phyloP scores from a whole-genome alignment of 2,797 vertebrate species.

The Nyctibius grandis region DNA sequence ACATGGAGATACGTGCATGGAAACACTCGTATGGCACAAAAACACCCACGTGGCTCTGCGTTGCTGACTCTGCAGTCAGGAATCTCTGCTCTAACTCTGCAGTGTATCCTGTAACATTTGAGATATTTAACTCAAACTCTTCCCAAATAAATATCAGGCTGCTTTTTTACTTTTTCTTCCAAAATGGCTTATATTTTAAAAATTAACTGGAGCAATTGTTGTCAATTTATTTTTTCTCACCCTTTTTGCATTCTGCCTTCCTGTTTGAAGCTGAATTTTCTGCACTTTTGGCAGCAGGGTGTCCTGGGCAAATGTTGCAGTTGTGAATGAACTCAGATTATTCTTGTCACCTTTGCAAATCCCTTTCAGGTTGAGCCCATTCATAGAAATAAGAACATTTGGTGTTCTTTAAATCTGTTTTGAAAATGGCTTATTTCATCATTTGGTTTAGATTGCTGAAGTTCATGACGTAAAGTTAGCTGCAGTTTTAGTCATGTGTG shows the following conservation, averaged over 20 bases:
- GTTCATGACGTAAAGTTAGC: neutral
- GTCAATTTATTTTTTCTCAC: rapidly evolving
- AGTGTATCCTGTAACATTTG: neutral
- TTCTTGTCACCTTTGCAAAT: neutral
- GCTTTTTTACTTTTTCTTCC: neutral
- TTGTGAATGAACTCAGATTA: neutral
- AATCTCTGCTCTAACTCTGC: neutral
- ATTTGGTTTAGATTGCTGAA: neutral
- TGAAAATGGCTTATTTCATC: neutral
- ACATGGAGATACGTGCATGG: neutral
- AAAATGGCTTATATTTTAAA: neutral
- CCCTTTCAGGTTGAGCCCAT: neutral
- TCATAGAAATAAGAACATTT: neutral
- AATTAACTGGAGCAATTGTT: neutral
- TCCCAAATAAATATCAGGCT: neutral
- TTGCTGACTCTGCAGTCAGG: neutral
- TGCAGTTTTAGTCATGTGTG: neutral
- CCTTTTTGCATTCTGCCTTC: neutral
- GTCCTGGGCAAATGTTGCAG: neutral
- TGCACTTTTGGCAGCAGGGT: neutral
- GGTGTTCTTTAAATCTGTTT: neutral
- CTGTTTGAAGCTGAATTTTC: neutral
- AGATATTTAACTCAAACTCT: neutral
- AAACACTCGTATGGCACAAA: neutral
- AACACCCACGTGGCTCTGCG: neutral